Percentiles rank a stretch among this genome's conserved stretches.
These are phyloP conservation scores for Hypselothyrea guttata DNA, from an alignment of 2,888 invertebrate species.

Conservation along the genomic window DNA sequence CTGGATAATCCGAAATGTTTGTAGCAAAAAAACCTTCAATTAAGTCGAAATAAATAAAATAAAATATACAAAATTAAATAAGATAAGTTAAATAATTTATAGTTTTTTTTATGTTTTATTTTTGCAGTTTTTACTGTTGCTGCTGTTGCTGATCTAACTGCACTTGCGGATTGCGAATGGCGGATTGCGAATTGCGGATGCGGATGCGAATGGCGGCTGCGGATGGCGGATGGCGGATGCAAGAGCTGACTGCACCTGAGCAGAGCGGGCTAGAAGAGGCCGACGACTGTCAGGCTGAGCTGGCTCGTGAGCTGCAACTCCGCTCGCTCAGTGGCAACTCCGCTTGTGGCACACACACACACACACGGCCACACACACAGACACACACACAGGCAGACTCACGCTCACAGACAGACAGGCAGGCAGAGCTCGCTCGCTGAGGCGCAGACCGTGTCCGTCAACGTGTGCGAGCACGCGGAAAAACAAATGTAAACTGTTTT, in stretches of 20 bases:
- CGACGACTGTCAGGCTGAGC: slow-evolving; percentile 55
- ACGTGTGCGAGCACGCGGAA: slow-evolving; percentile 83
- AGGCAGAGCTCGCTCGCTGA: slow-evolving; percentile 52
- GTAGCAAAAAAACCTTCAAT: too few species aligned
- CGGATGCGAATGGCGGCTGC: slow-evolving; percentile 1
- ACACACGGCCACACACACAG: slow-evolving; percentile 14
- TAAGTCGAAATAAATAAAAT: neutral
- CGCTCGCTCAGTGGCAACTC: slow-evolving; percentile 54
- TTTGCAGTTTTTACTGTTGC: slow-evolving; percentile 36
- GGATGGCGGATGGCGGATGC: slow-evolving; percentile 1
- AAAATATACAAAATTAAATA: neutral
- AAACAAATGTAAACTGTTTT: slow-evolving; percentile 83
- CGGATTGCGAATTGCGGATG: slow-evolving; percentile 4
- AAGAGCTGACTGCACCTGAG: slow-evolving; percentile 4
- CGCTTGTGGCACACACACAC: slow-evolving; percentile 15
- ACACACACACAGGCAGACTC: slow-evolving; percentile 15
- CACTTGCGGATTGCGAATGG: slow-evolving; percentile 31
- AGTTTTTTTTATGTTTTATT: neutral
- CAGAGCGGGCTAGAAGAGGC: slow-evolving; percentile 24
- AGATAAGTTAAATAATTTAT: too few species aligned
- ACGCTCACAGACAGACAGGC: slow-evolving; percentile 33
- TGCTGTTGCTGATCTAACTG: slow-evolving; percentile 16
- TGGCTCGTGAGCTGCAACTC: slow-evolving; percentile 49
- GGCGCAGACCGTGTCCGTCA: slow-evolving; percentile 70
- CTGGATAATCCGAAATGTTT: too few species aligned